phyloP scores from a whole-genome alignment of 2,888 invertebrate genomes.

The Troilus luridus region DNA sequence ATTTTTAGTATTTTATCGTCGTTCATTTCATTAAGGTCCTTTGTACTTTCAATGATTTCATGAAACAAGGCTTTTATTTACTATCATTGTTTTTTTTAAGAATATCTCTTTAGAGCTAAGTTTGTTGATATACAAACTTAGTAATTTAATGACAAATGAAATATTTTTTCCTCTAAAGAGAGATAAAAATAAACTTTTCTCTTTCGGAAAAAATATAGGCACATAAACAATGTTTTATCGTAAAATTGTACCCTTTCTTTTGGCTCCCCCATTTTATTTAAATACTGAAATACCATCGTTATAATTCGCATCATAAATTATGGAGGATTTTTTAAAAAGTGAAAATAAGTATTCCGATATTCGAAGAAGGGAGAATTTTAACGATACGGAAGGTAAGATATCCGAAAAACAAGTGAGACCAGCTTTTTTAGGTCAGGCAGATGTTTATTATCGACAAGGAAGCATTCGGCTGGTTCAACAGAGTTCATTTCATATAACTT shows the following conservation, averaged over 20 bases:
- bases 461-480: not conserved
- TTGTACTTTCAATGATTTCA: too few species aligned
- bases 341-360: not conserved
- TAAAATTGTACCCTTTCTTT: not conserved
- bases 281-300: not conserved
- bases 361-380: not conserved
- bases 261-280: not conserved
- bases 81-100: too few species aligned
- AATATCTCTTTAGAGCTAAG: too few species aligned
- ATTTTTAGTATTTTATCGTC: too few species aligned
- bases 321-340: not conserved
- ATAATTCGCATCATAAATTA: not conserved
- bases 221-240: not conserved
- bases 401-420: not conserved
- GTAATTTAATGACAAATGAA: too few species aligned
- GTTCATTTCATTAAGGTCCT: too few species aligned
- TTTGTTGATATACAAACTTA: too few species aligned
- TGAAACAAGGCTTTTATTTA: too few species aligned
- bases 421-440: not conserved
- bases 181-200: not conserved
- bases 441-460: not conserved
- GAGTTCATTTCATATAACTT: not conserved
- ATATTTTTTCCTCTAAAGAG: too few species aligned
- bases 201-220: not conserved
- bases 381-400: not conserved